A percentile compares a stretch with the other conserved stretches of the same genome.
Conservation (phyloP, 2,113 vertebrate genomes). For the Puntigrus tetrazona region DNA sequence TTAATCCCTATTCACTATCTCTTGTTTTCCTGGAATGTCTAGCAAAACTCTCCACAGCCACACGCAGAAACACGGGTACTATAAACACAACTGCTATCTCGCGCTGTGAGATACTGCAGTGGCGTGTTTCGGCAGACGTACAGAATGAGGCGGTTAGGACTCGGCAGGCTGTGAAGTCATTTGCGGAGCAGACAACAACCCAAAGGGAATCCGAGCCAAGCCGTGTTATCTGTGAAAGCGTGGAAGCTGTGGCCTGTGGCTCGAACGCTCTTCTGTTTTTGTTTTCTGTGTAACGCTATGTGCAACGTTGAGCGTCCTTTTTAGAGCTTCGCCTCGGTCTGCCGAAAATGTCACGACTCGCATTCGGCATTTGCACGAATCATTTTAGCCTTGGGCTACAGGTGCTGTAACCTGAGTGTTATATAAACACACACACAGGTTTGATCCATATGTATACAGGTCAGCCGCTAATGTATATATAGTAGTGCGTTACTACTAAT, state of each 20-base stretch:
- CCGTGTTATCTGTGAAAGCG: constrained; percentile 17
- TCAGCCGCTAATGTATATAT: not conserved
- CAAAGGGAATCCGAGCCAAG: constrained; percentile 33
- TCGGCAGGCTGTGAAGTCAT: constrained; percentile 21
- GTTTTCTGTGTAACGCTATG: not conserved
- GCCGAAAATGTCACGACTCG: not conserved
- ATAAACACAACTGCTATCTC: constrained; percentile 8
- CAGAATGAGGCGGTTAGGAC: not conserved
- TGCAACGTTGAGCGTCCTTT: not conserved
- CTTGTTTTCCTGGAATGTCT: not conserved
- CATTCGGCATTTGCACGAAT: not conserved
- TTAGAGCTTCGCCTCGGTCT: not conserved
- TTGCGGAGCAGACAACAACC: constrained; percentile 30
- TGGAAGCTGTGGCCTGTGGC: not conserved
- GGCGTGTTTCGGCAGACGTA: not conserved
- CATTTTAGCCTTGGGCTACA: not conserved
- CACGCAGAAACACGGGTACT: not conserved
- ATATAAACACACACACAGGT: not conserved
- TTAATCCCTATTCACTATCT: not conserved
- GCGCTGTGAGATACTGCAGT: not conserved
- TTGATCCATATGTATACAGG: not conserved
- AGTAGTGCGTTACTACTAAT: too few species aligned
- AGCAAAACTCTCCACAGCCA: not conserved
- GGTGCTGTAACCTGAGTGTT: not conserved
- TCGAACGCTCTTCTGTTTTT: not conserved